Base-by-base conservation (phyloP, 2,797 vertebrate genomes). In the Cercopithecus hamlyni region DNA sequence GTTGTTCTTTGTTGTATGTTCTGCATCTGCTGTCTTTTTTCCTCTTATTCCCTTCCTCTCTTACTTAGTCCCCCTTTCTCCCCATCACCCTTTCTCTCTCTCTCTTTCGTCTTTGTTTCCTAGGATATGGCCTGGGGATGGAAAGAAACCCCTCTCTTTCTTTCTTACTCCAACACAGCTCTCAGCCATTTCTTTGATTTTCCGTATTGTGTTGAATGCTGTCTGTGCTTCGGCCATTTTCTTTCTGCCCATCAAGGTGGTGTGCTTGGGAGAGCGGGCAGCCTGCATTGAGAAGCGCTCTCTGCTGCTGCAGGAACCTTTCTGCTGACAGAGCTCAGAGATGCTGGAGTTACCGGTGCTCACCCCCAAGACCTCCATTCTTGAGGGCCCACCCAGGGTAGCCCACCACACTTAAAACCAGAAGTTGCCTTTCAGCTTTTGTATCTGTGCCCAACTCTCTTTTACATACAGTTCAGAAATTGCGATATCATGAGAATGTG, bases 261-360 rank as follows among this genome's bases (percentile, higher is more conserved):
- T 36, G 1, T 5, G 1, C 14, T 14, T 48, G 15, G 52, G 45
- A 67, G 19, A 72, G 55, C 17, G 20, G 58, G 11, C 11, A 14
- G 10, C 6, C 1, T 14, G 10, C 41, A 1, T 24, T 7, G 19
- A 73, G 79, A 9, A 10, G 9, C 11, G 5, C 30, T 10, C 1
- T 26, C 30, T 0, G 11, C 30, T n/a, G 2, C n/a, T 24, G 4
- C 27, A 5, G 19, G 17, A 10, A 27, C 27, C 6, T 24, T 27
- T 8, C 24, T 76, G 10, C 24, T 27, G 5, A 33, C 12, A 14
- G 24, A 33, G 13, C 4, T 0, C 22, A 50, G 24, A 36, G 9
- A 17, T 1, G 26, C 55, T 26, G 33, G 73, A 4, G 3, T 30
- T 7, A 24, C 19, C 0, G 3, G 2, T 14, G 2, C 4, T 6